phyloP scores from a whole-genome alignment of 2,797 vertebrate genomes.

The Poecilia picta region DNA sequence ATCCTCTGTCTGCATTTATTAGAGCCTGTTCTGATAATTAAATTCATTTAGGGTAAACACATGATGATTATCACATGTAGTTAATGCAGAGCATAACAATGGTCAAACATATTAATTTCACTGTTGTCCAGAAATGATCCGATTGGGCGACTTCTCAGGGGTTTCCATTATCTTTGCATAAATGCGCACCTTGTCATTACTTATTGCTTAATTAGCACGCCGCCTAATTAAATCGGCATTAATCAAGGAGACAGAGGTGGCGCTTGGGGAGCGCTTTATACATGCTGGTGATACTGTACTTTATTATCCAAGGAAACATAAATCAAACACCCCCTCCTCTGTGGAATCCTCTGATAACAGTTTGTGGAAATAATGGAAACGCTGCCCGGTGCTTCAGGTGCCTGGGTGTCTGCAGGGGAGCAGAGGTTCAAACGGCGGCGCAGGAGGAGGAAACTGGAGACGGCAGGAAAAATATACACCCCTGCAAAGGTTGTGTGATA shows the following conservation, averaged over 20 bases:
- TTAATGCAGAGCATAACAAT: constrained; percentile 49
- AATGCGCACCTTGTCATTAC: constrained; percentile 83
- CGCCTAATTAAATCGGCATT: constrained; percentile 84
- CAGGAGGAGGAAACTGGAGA: neutral
- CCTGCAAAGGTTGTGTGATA: neutral
- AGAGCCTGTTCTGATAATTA: constrained; percentile 41
- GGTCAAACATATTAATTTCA: constrained; percentile 63
- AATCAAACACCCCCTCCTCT: constrained; percentile 68
- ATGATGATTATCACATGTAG: constrained; percentile 47
- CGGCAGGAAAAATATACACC: neutral
- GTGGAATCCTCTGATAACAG: constrained; percentile 75
- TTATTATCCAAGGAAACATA: constrained; percentile 79
- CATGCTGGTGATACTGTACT: constrained; percentile 81
- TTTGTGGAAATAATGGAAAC: constrained; percentile 18
- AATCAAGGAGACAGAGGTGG: constrained; percentile 82
- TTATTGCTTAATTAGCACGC: constrained; percentile 83
- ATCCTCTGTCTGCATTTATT: neutral
- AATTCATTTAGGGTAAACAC: constrained; percentile 40
- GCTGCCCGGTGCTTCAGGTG: neutral
- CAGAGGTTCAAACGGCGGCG: constrained; percentile 11
- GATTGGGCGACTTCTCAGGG: constrained; percentile 66
- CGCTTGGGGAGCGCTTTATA: constrained; percentile 78
- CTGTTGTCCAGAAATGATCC: constrained; percentile 61
- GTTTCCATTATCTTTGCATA: constrained; percentile 79
- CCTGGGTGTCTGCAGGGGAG: constrained; percentile 10